phyloP scores from a whole-genome alignment of 2,888 invertebrate species.

The Calliopum simillimum region DNA sequence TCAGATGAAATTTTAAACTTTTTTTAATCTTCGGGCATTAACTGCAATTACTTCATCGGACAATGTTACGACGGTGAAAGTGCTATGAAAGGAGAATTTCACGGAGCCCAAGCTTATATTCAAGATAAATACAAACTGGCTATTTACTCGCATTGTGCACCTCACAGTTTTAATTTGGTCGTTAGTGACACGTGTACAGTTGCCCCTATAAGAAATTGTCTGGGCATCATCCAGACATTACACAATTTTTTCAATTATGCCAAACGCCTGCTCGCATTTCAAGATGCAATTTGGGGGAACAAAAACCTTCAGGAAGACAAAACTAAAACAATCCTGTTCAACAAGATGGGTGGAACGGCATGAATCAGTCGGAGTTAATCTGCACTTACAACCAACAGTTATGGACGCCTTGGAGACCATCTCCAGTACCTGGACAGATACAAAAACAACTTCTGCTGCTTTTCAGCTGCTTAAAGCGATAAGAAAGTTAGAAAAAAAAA shows the following conservation, averaged over 20 bases:
- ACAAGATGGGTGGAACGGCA: conserved; percentile 22
- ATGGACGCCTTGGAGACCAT: conserved; percentile 10
- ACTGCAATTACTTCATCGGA: conserved; percentile 9
- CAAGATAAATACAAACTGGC: conserved; percentile 13
- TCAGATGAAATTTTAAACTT: neutral
- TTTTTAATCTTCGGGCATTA: conserved; percentile 2
- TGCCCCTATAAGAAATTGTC: conserved; percentile 5
- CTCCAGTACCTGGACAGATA: neutral
- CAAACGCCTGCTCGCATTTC: conserved; percentile 15
- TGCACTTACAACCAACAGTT: conserved; percentile 20
- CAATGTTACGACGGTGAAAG: conserved; percentile 27
- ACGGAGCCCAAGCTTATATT: conserved; percentile 31
- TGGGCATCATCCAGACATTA: conserved; percentile 4
- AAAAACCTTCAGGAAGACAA: conserved; percentile 12
- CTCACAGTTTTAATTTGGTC: conserved; percentile 22
- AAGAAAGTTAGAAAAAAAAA: conserved; percentile 4
- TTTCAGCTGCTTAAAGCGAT: too few relatives aligned
- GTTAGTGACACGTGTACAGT: conserved; percentile 3
- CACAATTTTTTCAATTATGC: conserved; percentile 24
- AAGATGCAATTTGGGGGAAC: conserved; percentile 10
- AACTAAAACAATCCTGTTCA: conserved; percentile 15
- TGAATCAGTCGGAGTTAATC: conserved; percentile 20
- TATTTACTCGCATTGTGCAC: conserved; percentile 16
- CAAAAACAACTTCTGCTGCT: conserved; percentile 10
- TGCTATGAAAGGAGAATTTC: conserved; percentile 26